Conservation (phyloP, 2,888 invertebrate genomes). For the Agrenia bidenticulata region DNA sequence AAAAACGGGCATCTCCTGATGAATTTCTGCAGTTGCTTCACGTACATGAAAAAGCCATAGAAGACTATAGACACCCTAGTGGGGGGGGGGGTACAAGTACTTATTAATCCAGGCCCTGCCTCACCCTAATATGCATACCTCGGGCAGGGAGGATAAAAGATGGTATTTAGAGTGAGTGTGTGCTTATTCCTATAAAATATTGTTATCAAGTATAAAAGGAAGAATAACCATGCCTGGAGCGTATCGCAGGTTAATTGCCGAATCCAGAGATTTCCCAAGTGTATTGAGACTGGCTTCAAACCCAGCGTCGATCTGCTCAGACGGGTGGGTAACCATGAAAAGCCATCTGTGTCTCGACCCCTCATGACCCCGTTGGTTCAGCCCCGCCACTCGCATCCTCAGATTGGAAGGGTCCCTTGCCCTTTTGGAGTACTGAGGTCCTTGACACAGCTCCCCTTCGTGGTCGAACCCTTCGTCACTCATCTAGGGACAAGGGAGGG, state of each 20-base stretch:
- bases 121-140: too few species aligned
- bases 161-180: too few species aligned
- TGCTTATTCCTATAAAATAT: too few species aligned
- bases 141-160: too few species aligned
- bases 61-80: too few species aligned
- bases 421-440: conserved; percentile 34
- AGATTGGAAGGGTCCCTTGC: conserved; percentile 44
- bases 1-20: too few species aligned
- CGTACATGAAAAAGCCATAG: too few species aligned
- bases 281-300: conserved; percentile 44
- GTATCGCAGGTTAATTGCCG: conserved; percentile 51
- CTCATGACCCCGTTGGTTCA: conserved; percentile 40
- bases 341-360: conserved; percentile 33
- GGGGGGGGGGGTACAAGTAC: too few species aligned
- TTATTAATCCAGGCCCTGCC: too few species aligned
- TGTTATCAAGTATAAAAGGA: too few species aligned
- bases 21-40: too few species aligned
- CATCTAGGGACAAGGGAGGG: conserved; percentile 15
- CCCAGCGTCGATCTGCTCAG: conserved; percentile 49
- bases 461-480: conserved; percentile 47
- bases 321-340: conserved; percentile 45
- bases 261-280: conserved; percentile 52
- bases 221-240: conserved; percentile 47
- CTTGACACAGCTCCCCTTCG: conserved; percentile 42
- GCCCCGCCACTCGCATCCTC: conserved; percentile 33